Percentiles rank a stretch among this genome's conserved stretches.
Evolutionary conservation across 2,797 vertebrate genomes (phyloP).

Genomic region (Anableps anableps): DNA sequence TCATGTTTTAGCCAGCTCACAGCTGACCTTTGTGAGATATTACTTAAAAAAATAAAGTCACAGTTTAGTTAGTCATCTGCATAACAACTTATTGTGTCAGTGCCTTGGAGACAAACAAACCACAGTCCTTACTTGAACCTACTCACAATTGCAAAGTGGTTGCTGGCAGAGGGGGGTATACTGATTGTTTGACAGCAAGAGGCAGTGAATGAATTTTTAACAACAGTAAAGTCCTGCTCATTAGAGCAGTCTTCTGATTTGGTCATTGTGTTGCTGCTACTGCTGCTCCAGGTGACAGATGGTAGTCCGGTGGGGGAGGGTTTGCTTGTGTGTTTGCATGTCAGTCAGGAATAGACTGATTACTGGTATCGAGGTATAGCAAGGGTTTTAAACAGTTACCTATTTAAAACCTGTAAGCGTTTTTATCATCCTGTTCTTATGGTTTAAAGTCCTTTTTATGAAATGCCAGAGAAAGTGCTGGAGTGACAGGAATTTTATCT

Average conservation of each 20-base stretch:
- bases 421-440: not conserved
- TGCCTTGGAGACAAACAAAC: slow-evolving; percentile 27
- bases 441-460: not conserved
- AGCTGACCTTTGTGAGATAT: slow-evolving; percentile 30
- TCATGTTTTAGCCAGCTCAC: slow-evolving; percentile 18
- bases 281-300: slow-evolving; percentile 74
- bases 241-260: slow-evolving; percentile 68
- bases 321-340: slow-evolving; percentile 25
- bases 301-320: slow-evolving; percentile 65
- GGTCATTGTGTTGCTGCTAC: slow-evolving; percentile 66
- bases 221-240: slow-evolving; percentile 53
- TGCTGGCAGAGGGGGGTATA: not conserved
- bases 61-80: slow-evolving; percentile 55
- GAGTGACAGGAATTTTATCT: not conserved
- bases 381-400: not conserved
- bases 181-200: slow-evolving; percentile 43
- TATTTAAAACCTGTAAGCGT: not conserved
- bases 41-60: slow-evolving; percentile 29
- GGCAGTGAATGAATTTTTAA: slow-evolving; percentile 50
- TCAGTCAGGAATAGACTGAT: not conserved
- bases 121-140: slow-evolving; percentile 25
- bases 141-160: not conserved
- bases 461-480: not conserved
- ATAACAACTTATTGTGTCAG: not conserved
- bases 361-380: not conserved